Evolutionary conservation across 2,888 invertebrate genomes (phyloP).

Genomic region (Capitulum mitella): DNA sequence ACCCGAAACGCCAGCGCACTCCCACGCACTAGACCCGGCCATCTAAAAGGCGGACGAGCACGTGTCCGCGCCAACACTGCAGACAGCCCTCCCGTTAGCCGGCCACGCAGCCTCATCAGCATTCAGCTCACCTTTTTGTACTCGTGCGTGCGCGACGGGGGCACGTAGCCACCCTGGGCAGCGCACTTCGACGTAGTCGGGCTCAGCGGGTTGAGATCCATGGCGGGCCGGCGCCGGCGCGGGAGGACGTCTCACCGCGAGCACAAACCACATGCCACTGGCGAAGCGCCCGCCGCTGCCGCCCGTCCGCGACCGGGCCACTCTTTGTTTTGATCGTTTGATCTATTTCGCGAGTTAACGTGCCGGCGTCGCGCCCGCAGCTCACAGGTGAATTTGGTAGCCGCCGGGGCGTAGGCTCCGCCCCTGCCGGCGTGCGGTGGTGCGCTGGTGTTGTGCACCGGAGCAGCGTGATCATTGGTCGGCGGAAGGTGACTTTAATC

Average conservation of each 20-base stretch:
- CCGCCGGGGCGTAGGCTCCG: background rate
- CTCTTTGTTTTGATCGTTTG: conserved; percentile 23
- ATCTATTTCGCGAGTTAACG: conserved; percentile 20
- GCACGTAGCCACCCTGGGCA: background rate
- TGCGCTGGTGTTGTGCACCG: background rate
- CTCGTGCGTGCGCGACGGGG: conserved; percentile 22
- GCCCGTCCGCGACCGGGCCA: background rate
- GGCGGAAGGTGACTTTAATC: no score
- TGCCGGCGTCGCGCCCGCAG: background rate
- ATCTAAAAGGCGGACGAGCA: no score
- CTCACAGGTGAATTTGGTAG: conserved; percentile 20
- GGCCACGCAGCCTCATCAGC: no score
- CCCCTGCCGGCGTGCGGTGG: background rate
- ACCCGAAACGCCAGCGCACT: no score
- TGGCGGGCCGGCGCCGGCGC: background rate
- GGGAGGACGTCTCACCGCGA: background rate
- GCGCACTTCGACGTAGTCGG: background rate
- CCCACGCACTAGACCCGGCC: no score
- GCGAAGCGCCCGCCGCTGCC: no score
- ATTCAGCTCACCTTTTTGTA: conserved; percentile 25
- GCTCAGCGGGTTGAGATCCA: conserved; percentile 5
- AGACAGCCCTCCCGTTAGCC: no score
- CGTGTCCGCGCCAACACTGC: no score
- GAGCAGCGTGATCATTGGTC: background rate
- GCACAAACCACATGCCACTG: background rate